Evolutionary conservation across 1,140 invertebrate genomes (phyloP), one percentile per base, ranked within the genome.

Genomic region (Cephus cinctus): DNA sequence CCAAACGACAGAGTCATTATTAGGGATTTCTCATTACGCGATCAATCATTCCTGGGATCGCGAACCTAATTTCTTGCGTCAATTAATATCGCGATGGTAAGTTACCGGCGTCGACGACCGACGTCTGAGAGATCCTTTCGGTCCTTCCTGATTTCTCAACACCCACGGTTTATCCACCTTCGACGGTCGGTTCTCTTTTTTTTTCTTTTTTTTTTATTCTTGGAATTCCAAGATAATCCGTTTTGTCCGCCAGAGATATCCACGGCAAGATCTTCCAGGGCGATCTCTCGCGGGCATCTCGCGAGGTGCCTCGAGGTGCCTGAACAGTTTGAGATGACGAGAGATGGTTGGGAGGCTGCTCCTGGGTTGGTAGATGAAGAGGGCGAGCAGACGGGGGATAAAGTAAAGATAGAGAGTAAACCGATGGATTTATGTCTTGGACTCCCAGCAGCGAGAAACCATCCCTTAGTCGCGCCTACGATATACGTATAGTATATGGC

Each of bases 11-110:
- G 47, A 63, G 66, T 74, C 65, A 73, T 75, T 75, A 75, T 73
- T 74, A 72, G 63, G 65, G 65, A 74, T 70, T 72, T 68, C 63
- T 72, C 69, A 74, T 73, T 74, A 73, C 52, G 65, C 64, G 69
- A 74, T 73, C 68, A 74, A 74, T 75, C 73, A 74, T 72, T 69
- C 61, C 49, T 53, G 50, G 52, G 60, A 61, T 65, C 63, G 52
- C 46, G 54, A 52, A 57, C 54, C 67, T 72, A 71, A 75, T 75
- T 73, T 71, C 64, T 63, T 62, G 56, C 63, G 58, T 64, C 65
- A 71, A 71, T 75, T 71, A 73, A 75, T 72, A 71, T 70, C 59
- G 55, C 50, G 56, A 62, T 46, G 56, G 42, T 30, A 39, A 11
- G 34, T 34, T 39, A 42, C 47, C 54, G 58, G 54, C 54, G n/a